Percentiles rank a stretch among this genome's conserved stretches.
phyloP scores from a whole-genome alignment of 1,140 invertebrate genomes.

The Hypsibius dujardini region DNA sequence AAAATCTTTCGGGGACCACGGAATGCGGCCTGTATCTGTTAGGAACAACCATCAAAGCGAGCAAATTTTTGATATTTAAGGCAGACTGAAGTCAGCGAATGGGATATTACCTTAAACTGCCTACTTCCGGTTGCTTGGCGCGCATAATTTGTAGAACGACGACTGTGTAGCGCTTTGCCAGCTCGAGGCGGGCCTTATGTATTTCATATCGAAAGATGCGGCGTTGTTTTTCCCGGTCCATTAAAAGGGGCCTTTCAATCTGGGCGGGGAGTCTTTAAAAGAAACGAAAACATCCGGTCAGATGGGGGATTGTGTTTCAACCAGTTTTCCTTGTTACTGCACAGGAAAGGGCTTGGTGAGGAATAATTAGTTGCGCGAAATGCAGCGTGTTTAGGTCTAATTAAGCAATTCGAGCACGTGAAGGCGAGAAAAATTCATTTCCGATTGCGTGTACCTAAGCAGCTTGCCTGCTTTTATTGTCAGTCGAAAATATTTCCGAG shows the following conservation, averaged over 20 bases:
- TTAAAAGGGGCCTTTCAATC: not conserved
- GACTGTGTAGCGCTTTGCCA: not conserved
- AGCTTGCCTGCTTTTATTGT: not conserved
- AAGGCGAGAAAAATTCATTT: no score
- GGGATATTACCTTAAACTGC: not conserved
- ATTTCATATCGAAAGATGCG: not conserved
- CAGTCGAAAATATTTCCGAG: constrained; percentile 7
- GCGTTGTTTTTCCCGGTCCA: not conserved
- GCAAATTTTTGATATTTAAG: not conserved
- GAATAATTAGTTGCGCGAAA: no score
- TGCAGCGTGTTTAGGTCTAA: no score
- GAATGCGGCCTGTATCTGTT: not conserved
- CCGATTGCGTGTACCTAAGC: no score
- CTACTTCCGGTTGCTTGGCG: not conserved
- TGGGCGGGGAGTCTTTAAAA: not conserved
- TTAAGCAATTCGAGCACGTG: no score
- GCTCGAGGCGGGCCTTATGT: not conserved
- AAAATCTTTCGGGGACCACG: constrained; percentile 10
- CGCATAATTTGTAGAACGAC: not conserved
- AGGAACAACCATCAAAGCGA: not conserved
- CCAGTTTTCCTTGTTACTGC: not conserved
- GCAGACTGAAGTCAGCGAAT: not conserved
- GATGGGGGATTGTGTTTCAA: not conserved
- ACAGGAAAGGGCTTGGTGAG: no score
- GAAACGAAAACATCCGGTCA: not conserved